Percentiles rank a stretch among this genome's conserved stretches.
Conservation (phyloP, 2,888 invertebrate species). For the Limnephilus marmoratus region DNA sequence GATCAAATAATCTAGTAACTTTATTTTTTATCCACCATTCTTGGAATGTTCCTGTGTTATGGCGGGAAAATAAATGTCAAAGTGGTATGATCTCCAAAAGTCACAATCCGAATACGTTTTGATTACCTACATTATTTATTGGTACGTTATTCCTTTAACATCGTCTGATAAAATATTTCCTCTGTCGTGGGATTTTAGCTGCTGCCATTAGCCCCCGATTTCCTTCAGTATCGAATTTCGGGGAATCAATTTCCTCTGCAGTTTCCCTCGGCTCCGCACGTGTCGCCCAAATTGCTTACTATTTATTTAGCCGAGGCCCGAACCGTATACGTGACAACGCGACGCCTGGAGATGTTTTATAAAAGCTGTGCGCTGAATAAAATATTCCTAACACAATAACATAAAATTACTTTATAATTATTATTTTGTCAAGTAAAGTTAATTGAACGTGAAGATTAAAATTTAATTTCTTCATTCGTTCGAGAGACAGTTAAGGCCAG, state of each 20-base stretch:
- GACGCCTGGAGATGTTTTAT: background rate
- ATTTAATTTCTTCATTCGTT: too few species aligned
- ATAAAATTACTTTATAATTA: background rate
- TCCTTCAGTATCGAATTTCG: background rate
- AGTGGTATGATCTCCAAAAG: too few species aligned
- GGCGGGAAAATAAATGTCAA: too few species aligned
- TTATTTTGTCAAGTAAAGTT: background rate
- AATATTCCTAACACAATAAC: background rate
- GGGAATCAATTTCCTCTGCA: background rate
- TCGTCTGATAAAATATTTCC: slow-evolving; percentile 17
- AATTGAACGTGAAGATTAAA: background rate
- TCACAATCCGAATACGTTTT: background rate
- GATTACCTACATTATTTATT: background rate
- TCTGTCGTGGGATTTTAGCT: background rate
- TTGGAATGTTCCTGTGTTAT: too few species aligned
- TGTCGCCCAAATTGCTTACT: slow-evolving; percentile 18
- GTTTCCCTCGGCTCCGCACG: slow-evolving; percentile 5
- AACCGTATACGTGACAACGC: slow-evolving; percentile 9
- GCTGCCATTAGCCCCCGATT: background rate
- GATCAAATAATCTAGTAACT: too few species aligned
- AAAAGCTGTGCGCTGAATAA: background rate
- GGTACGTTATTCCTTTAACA: background rate
- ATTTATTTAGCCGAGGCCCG: background rate
- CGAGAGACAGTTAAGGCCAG: too few species aligned
- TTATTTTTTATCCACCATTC: too few species aligned